phyloP scores from a whole-genome alignment of 2,888 invertebrate genomes.

The Ceriagrion tenellum region DNA sequence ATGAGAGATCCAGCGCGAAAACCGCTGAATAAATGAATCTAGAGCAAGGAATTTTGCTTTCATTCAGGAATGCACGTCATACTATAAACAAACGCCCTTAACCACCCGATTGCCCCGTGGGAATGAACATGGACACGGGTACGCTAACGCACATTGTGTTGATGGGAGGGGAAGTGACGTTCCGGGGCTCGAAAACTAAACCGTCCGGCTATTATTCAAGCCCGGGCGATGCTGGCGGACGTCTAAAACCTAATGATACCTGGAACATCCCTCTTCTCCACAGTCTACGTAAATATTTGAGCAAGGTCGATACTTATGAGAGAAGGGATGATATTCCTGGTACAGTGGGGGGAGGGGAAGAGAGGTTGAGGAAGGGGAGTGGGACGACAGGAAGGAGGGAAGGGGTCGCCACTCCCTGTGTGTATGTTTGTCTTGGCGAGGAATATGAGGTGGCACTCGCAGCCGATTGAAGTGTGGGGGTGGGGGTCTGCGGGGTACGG shows the following conservation, averaged over 20 bases:
- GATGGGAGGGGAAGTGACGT: neutral
- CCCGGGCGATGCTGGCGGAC: neutral
- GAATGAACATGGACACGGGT: neutral
- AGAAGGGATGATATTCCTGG: neutral
- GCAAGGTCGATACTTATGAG: slow-evolving; percentile 4
- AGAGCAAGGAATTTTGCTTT: neutral
- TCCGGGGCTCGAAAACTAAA: neutral
- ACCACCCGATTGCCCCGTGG: neutral
- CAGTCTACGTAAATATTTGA: slow-evolving; percentile 12
- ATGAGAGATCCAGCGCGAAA: neutral
- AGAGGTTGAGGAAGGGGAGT: neutral
- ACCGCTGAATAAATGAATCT: neutral
- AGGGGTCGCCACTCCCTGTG: neutral
- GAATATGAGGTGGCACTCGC: neutral
- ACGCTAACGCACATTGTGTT: neutral
- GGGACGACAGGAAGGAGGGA: neutral
- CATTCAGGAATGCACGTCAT: neutral
- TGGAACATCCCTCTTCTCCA: neutral
- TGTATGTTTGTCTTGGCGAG: neutral
- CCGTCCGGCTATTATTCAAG: neutral
- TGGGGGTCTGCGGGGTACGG: neutral
- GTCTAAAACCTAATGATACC: slow-evolving; percentile 9
- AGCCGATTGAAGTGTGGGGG: too few relatives aligned
- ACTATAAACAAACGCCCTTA: neutral
- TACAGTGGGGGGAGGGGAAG: neutral